phyloP scores from a whole-genome alignment of 2,797 vertebrate species.

The Varecia variegata region DNA sequence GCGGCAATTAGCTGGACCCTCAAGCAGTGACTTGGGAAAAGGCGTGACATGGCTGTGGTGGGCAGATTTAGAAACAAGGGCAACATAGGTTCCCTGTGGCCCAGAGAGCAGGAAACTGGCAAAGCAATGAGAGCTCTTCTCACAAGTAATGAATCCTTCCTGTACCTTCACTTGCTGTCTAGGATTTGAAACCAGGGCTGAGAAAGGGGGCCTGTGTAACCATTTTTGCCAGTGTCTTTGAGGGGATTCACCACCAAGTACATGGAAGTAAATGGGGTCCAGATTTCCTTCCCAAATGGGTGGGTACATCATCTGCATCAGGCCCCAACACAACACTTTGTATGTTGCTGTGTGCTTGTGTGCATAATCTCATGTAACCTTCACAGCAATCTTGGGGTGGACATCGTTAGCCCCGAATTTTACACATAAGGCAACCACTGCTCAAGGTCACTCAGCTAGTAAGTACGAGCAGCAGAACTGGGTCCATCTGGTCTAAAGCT shows the following conservation, averaged over 20 bases:
- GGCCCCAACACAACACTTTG: neutral
- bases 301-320: neutral
- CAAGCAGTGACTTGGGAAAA: neutral
- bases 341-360: neutral
- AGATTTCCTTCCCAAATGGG: conserved; percentile 35
- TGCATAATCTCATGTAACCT: neutral
- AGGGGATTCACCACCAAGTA: conserved; percentile 43
- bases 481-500: neutral
- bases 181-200: conserved; percentile 39
- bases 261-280: neutral
- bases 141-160: neutral
- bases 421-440: neutral
- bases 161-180: neutral
- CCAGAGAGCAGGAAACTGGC: neutral
- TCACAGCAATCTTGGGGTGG: neutral
- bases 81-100: neutral
- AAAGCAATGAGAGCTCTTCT: neutral
- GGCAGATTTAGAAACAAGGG: neutral
- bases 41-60: neutral
- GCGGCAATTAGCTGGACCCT: neutral
- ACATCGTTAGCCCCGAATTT: neutral
- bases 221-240: conserved; percentile 28
- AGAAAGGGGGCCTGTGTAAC: conserved; percentile 5
- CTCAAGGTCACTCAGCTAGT: neutral
- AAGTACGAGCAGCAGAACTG: neutral